Conservation (phyloP, 1,140 invertebrate species). For the Drosophila leontia region DNA sequence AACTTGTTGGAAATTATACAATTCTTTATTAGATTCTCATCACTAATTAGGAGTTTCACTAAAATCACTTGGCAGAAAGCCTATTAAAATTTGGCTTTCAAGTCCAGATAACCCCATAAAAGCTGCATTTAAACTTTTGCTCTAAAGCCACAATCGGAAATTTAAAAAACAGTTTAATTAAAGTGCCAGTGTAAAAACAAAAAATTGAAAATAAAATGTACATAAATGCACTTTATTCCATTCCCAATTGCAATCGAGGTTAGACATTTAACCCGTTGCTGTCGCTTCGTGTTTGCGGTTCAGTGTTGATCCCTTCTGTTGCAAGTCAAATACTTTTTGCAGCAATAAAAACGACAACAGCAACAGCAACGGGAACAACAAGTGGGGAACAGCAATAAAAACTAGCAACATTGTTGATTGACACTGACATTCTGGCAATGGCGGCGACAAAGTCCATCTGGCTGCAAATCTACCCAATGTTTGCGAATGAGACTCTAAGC, state of each 20-base stretch:
- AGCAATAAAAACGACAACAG: conserved; percentile 72
- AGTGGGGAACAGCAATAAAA: conserved; percentile 44
- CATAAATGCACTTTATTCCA: conserved; percentile 56
- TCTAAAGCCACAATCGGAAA: no score
- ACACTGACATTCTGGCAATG: conserved; percentile 74
- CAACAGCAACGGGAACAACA: conserved; percentile 19
- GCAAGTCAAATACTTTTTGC: conserved; percentile 68
- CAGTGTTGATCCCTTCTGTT: conserved; percentile 45
- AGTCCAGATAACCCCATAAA: background rate
- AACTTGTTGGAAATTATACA: background rate
- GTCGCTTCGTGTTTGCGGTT: conserved; percentile 25
- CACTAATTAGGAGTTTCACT: background rate
- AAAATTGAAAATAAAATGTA: conserved; percentile 39
- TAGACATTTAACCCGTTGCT: conserved; percentile 42
- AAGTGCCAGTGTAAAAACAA: background rate
- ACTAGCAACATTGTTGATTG: conserved; percentile 73
- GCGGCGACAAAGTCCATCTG: conserved; percentile 54
- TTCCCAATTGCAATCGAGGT: conserved; percentile 47
- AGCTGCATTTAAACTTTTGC: background rate
- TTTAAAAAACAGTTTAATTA: background rate
- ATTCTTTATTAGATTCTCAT: background rate
- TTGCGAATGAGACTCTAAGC: conserved; percentile 14
- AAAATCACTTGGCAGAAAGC: background rate
- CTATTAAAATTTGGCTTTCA: background rate
- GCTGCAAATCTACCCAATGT: conserved; percentile 18